Evolutionary conservation across 2,113 vertebrate genomes (phyloP), one percentile per base, ranked within the genome.

Genomic region (Hypanus sabinus): DNA sequence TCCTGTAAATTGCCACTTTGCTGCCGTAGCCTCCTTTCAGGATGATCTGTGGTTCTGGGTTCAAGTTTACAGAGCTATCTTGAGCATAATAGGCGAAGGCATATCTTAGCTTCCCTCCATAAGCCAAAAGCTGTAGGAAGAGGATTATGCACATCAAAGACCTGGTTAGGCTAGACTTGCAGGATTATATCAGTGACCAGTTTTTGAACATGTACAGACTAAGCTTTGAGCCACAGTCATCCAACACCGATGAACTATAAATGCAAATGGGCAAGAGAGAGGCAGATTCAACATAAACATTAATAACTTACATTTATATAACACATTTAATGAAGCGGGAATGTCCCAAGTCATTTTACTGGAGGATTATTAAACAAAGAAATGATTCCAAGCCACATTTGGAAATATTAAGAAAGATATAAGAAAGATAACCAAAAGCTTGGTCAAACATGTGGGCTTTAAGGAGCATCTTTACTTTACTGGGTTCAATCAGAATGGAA

Each of bases 41-140:
- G 94, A 99, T 95, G 93, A 99, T 96, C 94, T 99, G 98, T 65
- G 99, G 98, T 95, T 99, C 99, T 91, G 98, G 96, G 95, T 99
- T 98, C 95, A 97, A 97, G 81, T 97, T 95, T 60, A 98, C 98
- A 0, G 95, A 90, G 30, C 97, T 97, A 0, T 97, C 94, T 76
- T 97, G 95, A 71, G 98, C 97, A 55, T 97, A 97, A 96, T 98
- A 99, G 27, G 96, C 96, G 90, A 97, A 94, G 0, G 94, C 94
- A 57, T 99, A 99, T 6, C 95, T 97, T 65, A 99, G 95, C 85
- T 95, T 96, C 30, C 98, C 98, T 7, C 98, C 98, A 0, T 99
- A 99, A 0, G 98, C 96, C 96, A 98, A 94, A 77, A 99, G 96
- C 98, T 99, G 93, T 18, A 14, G 91, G 73, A 46, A 46, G n/a